Percentiles rank a stretch among this genome's conserved stretches.
Conservation (phyloP, 2,113 vertebrate species). For the Strigops habroptila region DNA sequence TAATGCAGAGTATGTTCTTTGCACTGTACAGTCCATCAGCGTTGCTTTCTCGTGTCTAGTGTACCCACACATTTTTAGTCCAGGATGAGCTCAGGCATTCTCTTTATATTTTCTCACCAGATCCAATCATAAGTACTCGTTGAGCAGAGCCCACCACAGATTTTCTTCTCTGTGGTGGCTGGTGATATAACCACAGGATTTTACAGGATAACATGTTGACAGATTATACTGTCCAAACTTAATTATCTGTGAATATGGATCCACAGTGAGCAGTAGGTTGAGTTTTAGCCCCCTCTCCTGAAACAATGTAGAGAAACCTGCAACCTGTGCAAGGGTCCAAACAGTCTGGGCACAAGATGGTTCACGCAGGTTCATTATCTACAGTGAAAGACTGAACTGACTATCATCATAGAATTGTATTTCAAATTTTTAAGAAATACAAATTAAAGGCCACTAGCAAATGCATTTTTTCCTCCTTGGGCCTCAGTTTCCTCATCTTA, state of each 20-base stretch:
- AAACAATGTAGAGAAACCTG: neutral
- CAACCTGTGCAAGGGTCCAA: neutral
- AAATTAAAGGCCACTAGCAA: neutral
- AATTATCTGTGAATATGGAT: neutral
- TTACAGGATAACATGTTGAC: neutral
- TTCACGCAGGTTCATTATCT: neutral
- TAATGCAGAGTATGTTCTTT: neutral
- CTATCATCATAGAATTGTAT: too few species aligned
- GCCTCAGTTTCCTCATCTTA: neutral
- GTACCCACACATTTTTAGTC: accelerated
- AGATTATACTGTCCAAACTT: neutral
- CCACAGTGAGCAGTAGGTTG: neutral
- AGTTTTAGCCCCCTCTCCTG: neutral
- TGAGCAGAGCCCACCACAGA: neutral
- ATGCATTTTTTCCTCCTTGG: neutral
- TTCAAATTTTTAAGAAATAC: neutral
- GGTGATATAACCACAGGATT: neutral
- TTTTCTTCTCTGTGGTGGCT: neutral
- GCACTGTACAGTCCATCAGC: neutral
- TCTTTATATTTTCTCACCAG: neutral
- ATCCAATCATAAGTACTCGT: neutral
- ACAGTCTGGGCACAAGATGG: neutral
- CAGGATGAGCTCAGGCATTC: neutral
- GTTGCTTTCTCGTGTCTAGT: neutral
- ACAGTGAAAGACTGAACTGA: neutral